A percentile compares a stretch with the other conserved stretches of the same genome.
Evolutionary conservation across 2,888 invertebrate species (phyloP).

Genomic region (Phorcus lineatus): DNA sequence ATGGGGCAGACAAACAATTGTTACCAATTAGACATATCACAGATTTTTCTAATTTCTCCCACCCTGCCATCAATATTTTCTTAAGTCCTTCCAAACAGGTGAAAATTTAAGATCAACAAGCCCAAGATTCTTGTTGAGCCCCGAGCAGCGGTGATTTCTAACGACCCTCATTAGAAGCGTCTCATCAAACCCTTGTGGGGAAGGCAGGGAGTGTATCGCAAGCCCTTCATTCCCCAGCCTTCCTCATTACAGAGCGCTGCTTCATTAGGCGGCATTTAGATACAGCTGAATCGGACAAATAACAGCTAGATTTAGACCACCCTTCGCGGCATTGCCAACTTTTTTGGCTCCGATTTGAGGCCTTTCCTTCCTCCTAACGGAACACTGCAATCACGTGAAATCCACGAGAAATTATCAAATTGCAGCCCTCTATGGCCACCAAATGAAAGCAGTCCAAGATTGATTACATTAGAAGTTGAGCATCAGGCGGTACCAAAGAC

Average conservation of each 20-base stretch:
- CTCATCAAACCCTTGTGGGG: conserved; percentile 1
- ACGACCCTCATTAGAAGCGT: conserved; percentile 22
- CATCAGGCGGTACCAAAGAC: background rate
- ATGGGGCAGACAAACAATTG: background rate
- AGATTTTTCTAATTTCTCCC: conserved; percentile 4
- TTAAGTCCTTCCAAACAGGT: conserved; percentile 8
- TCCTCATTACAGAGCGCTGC: conserved; percentile 26
- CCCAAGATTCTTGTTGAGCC: background rate
- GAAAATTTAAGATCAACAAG: conserved; percentile 9
- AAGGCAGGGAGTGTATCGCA: background rate
- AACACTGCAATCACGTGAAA: conserved; percentile 10
- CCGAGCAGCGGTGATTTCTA: conserved; percentile 15
- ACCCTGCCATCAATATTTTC: conserved; percentile 6
- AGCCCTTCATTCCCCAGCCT: background rate
- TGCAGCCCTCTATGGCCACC: background rate
- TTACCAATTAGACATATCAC: background rate
- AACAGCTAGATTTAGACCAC: background rate
- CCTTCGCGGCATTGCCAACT: background rate
- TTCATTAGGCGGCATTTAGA: conserved; percentile 28
- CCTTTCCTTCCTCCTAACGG: conserved; percentile 19
- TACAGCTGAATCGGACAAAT: conserved; percentile 28
- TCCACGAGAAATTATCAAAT: conserved; percentile 26
- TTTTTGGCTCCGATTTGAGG: background rate
- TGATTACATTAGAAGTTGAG: conserved; percentile 17
- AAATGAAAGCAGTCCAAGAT: conserved; percentile 20